Conservation (phyloP, 2,888 invertebrate genomes). For the Hirudinaria manillensis region DNA sequence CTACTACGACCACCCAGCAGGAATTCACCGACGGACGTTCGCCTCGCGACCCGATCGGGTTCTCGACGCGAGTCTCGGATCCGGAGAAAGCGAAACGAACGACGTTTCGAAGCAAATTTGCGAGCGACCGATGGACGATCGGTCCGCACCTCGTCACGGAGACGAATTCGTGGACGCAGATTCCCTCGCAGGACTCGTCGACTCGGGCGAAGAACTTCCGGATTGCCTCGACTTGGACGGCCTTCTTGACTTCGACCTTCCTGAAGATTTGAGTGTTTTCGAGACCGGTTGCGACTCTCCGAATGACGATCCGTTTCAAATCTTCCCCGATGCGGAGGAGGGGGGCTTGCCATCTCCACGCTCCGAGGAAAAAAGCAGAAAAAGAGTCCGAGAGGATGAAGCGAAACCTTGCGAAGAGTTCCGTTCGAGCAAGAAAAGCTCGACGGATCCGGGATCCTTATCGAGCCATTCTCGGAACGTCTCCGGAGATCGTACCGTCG, state of each 20-base stretch:
- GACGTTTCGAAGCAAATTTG: no score
- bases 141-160: no score
- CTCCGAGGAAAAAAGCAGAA: no score
- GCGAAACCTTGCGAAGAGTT: no score
- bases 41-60: not conserved
- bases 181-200: conserved; percentile 2
- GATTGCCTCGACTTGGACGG: conserved; percentile 10
- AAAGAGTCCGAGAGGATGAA: no score
- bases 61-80: not conserved
- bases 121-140: no score
- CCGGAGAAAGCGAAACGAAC: not conserved
- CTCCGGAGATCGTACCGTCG: no score
- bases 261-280: conserved; percentile 18
- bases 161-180: conserved; percentile 14
- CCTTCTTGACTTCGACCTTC: conserved; percentile 23
- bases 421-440: no score
- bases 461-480: no score
- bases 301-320: not conserved
- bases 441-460: no score
- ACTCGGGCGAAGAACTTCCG: not conserved
- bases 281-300: not conserved
- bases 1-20: no score
- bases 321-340: not conserved
- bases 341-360: no score
- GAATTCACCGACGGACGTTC: not conserved